Evolutionary conservation across 2,797 vertebrate genomes (phyloP).

Genomic region (Leuciscus waleckii): DNA sequence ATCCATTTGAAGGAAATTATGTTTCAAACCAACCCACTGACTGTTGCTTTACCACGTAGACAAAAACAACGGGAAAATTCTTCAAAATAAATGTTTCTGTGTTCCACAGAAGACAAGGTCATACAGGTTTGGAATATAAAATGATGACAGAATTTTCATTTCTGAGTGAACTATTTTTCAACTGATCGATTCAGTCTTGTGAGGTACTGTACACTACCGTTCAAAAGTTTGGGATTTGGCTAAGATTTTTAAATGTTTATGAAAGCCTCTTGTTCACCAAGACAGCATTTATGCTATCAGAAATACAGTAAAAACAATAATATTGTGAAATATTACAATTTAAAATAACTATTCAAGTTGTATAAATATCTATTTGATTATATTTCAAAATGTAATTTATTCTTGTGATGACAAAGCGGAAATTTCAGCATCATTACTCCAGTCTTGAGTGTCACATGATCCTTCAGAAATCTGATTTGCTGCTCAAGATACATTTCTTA

Average conservation of each 20-base stretch:
- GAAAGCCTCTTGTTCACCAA: neutral
- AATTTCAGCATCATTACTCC: neutral
- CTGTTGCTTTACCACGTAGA: neutral
- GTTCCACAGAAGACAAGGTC: too few species aligned
- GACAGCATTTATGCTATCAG: neutral
- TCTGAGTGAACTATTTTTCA: neutral
- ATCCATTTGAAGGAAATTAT: neutral
- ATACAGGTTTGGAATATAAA: too few species aligned
- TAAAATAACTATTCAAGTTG: neutral
- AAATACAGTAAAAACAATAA: neutral
- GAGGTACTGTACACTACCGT: neutral
- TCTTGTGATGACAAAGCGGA: neutral
- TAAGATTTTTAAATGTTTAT: neutral
- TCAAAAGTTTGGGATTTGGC: neutral
- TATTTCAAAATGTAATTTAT: neutral
- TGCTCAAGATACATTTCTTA: neutral
- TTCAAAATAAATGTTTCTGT: too few species aligned
- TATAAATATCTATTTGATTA: neutral
- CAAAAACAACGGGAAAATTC: too few species aligned
- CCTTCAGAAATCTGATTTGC: neutral
- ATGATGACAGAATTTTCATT: neutral
- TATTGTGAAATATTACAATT: neutral
- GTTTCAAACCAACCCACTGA: neutral
- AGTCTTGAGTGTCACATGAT: neutral
- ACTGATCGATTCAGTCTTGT: neutral